Base-by-base conservation (phyloP, 1,140 invertebrate species). In the Bombyx mandarina region DNA sequence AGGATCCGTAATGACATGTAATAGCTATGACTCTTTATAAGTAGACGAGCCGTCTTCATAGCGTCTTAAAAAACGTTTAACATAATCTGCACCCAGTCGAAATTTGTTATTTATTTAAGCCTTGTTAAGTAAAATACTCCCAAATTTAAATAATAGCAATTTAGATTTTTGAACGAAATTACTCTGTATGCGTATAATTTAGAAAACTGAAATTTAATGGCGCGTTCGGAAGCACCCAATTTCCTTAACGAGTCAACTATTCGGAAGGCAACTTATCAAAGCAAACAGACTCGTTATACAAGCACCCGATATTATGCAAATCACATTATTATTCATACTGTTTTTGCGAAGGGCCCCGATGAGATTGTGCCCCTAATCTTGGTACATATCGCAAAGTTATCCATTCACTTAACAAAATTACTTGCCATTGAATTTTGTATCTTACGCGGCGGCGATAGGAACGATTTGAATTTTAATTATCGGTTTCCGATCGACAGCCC, bases 291-390 rank as follows among this genome's bases (percentile, higher is more conserved):
- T 73, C 62, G 71, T 76, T 72, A 79, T 67, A 78, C 68, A 62
- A 73, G 57, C 72, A 75, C 59, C 54, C 67, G 73, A 81, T 79
- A 82, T 82, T 80, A 86, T 83, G 80, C 77, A 77, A 79, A 83
- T 82, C 71, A 67, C 57, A 80, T 82, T 85, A 82, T 83, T 83
- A 86, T 84, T 82, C 82, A 83, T 84, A 76, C 76, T 83, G 82
- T 82, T 85, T 85, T 85, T 79, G 69, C 67, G 77, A 71, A 85
- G 80, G 80, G 82, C 74, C 63, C 58, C 43, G 60, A 60, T 51
- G 60, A 67, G 65, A 75, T 63, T 61, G 61, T 69, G 61, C 61
- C 78, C 81, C 69, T 85, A 85, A 86, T 83, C 77, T 82, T 74
- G 68, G 69, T 61, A 65, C 69, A 60, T 56, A 51, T 63, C 74